Evolutionary conservation across 2,888 invertebrate genomes (phyloP), one percentile per base, ranked within the genome.

Genomic region (Lycophotia porphyrea): DNA sequence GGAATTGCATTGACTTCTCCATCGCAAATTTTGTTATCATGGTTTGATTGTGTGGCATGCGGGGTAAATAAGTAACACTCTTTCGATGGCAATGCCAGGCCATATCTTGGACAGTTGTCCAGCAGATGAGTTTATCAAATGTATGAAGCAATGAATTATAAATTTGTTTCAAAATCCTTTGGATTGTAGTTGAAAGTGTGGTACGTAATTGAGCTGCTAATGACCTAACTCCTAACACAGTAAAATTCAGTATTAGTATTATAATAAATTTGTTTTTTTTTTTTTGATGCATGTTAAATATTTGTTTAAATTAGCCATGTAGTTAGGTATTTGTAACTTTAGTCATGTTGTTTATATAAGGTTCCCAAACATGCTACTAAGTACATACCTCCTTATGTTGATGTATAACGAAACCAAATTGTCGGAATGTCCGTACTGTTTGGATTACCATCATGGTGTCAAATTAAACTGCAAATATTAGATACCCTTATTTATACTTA

Each of bases 381-480:
- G 47, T 34, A 74, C 42, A 65, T 65, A 58, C 39, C 55, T 47
- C 52, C 42, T 61, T 24, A 68, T 79, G 47, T 84, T 74, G 80
- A 79, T 74, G 42, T 65, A 80, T 67, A 81, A 72, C 63, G 66
- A 72, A 58, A 52, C 39, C 18, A 13, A 71, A 24, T 60, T 31
- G 52, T 69, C 39, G 67, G 84, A 80, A 81, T 84, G 55, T 64
- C 58, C 74, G 24, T 39, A 67, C n/a, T 71, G 58, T 79, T 73
- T 79, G 49, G 63, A 47, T 70, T 66, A 70, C 15, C 70, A 71
- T 13, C 31, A 71, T 61, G 36, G 47, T 68, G 84, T 71, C 52
- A 82, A 82, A 81, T 47, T 8, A 52, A 39, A 76, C 36, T 60
- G 76, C 58, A 84, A 84, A 84, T 74, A 79, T 49, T 60, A 55